Base-by-base conservation (phyloP, 1,140 invertebrate genomes). In the Laodelphax striatellus region DNA sequence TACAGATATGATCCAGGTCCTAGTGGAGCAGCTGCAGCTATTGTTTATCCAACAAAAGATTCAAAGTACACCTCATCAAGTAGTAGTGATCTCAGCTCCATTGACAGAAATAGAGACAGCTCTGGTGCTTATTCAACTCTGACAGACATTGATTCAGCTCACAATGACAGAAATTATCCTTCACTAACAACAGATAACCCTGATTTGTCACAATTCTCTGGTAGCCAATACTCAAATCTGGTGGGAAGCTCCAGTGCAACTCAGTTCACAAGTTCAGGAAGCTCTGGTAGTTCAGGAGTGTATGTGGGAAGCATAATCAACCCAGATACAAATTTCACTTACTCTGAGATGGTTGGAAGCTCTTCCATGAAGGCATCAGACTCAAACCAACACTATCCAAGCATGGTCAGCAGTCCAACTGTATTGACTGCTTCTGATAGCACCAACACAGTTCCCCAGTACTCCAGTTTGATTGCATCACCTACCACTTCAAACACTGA, bases 381-480 rank as follows among this genome's bases (percentile, higher is more conserved):
- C 46, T 5, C 46, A 50, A 50, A 50, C 11, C 34, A 38, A 38
- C 34, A 38, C 34, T 50, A 50, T 22, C 14, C 46, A 13, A 50
- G 46, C 21, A 19, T 50, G 6, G 46, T 50, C 2, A 22, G 46
- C 34, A 38, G 10, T 38, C 34, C 34, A 8, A 38, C 34, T 38
- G 34, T 38, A 9, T 38, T 38, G 34, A 38, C 34, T 11, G 34
- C 34, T 38, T 38, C 34, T 38, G 34, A 38, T 13, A 11, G 34
- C 34, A 5, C 34, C 34, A 38, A 38, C 10, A 38, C 34, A 38
- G 10, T 34, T 34, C 24, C 52, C 10, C 17, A 24, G 16, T 62
- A 59, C 55, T 52, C 63, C 19, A 62, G 52, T 21, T 54, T 62
- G 11, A 61, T 59, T 42, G 46, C 16, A 10, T 50, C 46, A 38